These are phyloP conservation scores for Xyrichtys novacula DNA, from an alignment of 2,797 vertebrate species.

Conservation along the genomic window DNA sequence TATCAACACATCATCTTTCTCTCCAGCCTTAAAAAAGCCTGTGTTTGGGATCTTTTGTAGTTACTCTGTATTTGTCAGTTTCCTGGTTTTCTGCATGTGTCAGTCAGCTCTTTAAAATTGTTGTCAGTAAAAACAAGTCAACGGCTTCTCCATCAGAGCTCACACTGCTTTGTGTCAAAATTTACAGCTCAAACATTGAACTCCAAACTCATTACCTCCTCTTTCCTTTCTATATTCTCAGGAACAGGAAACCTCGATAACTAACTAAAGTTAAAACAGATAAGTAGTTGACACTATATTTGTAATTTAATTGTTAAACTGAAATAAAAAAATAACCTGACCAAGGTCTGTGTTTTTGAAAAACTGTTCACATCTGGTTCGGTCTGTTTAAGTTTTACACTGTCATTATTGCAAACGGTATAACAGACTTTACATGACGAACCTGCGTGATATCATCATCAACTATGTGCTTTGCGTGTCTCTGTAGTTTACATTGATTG, in stretches of 20 bases:
- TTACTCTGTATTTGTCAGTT: background rate
- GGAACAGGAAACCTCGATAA: background rate
- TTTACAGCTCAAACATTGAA: constrained; percentile 4
- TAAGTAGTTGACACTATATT: background rate
- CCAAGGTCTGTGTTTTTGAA: too few relatives aligned
- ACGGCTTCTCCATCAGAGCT: background rate
- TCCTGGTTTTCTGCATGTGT: background rate
- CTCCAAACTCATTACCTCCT: background rate
- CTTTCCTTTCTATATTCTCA: too few relatives aligned
- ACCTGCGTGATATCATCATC: too few relatives aligned
- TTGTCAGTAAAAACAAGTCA: constrained; percentile 1
- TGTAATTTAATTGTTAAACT: background rate
- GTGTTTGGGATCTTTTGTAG: constrained; percentile 8
- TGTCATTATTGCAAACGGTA: too few relatives aligned
- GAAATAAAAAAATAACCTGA: background rate
- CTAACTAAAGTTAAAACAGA: background rate
- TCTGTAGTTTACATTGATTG: too few relatives aligned
- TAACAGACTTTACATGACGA: too few relatives aligned
- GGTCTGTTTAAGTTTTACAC: too few relatives aligned
- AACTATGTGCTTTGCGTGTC: too few relatives aligned
- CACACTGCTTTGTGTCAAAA: background rate
- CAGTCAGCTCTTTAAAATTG: background rate
- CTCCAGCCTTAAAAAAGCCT: too few relatives aligned
- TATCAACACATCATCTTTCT: too few relatives aligned
- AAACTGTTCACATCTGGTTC: too few relatives aligned